Percentiles rank a stretch among this genome's conserved stretches.
These are phyloP conservation scores for Sitodiplosis mosellana DNA, from an alignment of 1,140 invertebrate species.

Conservation along the genomic window DNA sequence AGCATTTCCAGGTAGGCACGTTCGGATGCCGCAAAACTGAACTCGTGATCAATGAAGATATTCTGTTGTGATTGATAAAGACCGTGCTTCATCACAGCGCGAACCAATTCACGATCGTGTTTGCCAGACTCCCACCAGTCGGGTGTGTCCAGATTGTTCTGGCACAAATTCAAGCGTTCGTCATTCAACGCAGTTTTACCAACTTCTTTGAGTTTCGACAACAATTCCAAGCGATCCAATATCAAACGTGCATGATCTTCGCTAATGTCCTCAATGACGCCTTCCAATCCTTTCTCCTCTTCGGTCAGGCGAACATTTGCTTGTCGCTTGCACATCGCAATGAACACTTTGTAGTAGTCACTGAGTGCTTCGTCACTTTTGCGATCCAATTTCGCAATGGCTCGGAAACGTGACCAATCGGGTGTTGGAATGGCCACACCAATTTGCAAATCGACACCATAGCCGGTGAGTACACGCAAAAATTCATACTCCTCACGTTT, in stretches of 20 bases:
- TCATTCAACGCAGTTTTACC: slow-evolving; percentile 74
- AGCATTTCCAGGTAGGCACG: slow-evolving; percentile 20
- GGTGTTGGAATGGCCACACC: slow-evolving; percentile 13
- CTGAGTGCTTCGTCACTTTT: slow-evolving; percentile 90
- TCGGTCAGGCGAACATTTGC: slow-evolving; percentile 60
- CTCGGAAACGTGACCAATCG: slow-evolving; percentile 84
- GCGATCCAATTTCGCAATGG: slow-evolving; percentile 74
- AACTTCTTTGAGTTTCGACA: slow-evolving; percentile 81
- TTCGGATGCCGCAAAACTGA: slow-evolving; percentile 65
- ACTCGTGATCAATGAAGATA: slow-evolving; percentile 79
- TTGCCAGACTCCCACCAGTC: slow-evolving; percentile 91
- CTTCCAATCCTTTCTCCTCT: slow-evolving; percentile 51
- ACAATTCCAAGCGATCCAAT: slow-evolving; percentile 69
- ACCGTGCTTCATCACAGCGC: slow-evolving; percentile 77
- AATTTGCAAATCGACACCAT: slow-evolving; percentile 81
- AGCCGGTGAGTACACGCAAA: slow-evolving; percentile 81
- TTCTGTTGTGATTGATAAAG: slow-evolving; percentile 83
- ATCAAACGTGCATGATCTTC: slow-evolving; percentile 52
- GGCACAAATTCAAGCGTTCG: slow-evolving; percentile 68
- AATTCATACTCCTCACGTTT: slow-evolving; percentile 93
- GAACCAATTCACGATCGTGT: slow-evolving; percentile 87
- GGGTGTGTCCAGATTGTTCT: slow-evolving; percentile 76
- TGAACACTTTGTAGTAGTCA: slow-evolving; percentile 91
- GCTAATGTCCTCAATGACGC: slow-evolving; percentile 41
- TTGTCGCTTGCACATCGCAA: slow-evolving; percentile 89